Evolutionary conservation across 2,113 vertebrate genomes (phyloP), one percentile per base, ranked within the genome.

Genomic region (Amphiprion ocellaris): DNA sequence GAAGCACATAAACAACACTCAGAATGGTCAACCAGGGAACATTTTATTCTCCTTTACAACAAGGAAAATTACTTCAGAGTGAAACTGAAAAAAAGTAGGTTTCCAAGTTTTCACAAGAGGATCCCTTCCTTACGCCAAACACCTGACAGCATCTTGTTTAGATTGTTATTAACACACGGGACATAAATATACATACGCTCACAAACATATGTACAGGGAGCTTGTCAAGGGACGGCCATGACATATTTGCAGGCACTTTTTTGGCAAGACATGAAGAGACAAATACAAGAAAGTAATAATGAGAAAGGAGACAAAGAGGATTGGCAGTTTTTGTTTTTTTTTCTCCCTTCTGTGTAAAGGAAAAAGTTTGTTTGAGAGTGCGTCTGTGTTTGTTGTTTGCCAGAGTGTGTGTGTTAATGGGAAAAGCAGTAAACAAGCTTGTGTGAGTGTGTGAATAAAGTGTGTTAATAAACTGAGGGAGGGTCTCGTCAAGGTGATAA

Each of bases 401-500:
- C 81, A 85, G 65, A 80, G 69, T 75, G 17, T 66, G 60, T 52
- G 65, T 79, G 79, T 56, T 87, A 82, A 84, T 71, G 77, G 81
- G 73, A 69, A 30, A 64, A 75, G 49, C 49, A 4, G 58, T 71
- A 79, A 83, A 77, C 65, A 77, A 37, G 60, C 52, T 15, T 16
- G 55, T 14, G 24, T 52, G 52, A 46, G 53, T n/a, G 15, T 47
- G 17, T 37, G 33, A 37, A 1, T 60, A 67, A 78, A 83, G 69
- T 79, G 77, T 87, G 86, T 82, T 89, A 86, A 87, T 90, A 87
- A 93, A 93, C 74, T 82, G 83, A 89, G 88, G 81, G 84, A 89
- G 83, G 87, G 88, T 88, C 87, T 89, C 37, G 71, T 90, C 87
- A 88, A 80, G 86, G 84, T 92, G 89, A 88, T 90, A 86, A 93